Evolutionary conservation across 2,797 vertebrate genomes (phyloP), one percentile per base, ranked within the genome.

Genomic region (Gastrophryne carolinensis): DNA sequence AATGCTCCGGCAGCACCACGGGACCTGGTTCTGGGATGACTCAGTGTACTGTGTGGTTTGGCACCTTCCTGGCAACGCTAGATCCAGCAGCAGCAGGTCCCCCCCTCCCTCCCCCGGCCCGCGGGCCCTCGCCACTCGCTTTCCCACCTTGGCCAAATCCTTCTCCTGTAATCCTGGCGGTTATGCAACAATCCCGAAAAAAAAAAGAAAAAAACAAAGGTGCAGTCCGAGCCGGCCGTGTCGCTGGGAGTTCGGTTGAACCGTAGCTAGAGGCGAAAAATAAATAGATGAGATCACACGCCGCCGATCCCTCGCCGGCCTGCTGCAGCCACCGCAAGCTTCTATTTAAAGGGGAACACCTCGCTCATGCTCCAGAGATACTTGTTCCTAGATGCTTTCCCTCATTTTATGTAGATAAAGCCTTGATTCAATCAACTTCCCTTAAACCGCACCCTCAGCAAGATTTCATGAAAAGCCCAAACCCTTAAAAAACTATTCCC

Each of bases 171-270:
- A 76, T 49, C 49, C 74, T 37, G 30, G 35, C 4, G 17, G 47
- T 76, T 71, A 62, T 57, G 49, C 50, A 71, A 71, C 17, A 21
- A 26, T 11, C 4, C 47, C 29, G 10, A 4, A 34, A 67, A 47
- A 70, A 57, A 63, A 77, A 63, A 56, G 64, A n/a, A n/a, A n/a
- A 34, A 67, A 47, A 70, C 66, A 63, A 77, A 63, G 64, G 64
- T 62, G 47, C 47, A 30, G 19, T 21, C 17, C 29, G 13, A 19
- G 44, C 34, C 19, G 35, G 44, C 10, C 62, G 30, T 17, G 39
- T 17, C 39, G 13, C 27, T 67, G 50, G n/a, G 15, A 23, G 50
- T 29, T 39, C 29, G 9, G 23, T 56, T 39, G 54, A 34, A 34
- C 37, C 32, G 52, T 62, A 47, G 52, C 26, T 30, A 37, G 21